Base-by-base conservation (phyloP, 2,113 vertebrate genomes). In the Ictalurus punctatus region DNA sequence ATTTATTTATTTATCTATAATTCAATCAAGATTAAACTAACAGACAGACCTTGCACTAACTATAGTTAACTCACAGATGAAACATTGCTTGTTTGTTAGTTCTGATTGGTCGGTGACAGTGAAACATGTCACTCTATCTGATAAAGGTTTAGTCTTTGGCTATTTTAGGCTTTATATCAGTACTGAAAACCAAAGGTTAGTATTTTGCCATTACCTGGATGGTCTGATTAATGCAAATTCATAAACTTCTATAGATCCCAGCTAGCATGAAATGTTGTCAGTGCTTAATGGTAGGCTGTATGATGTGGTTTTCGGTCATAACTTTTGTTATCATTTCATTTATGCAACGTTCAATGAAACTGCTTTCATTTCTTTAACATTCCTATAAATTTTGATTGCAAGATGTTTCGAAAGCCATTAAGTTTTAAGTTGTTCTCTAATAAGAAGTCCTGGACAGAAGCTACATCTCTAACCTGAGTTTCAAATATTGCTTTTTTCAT, bases 401-500 rank as follows among this genome's bases (percentile, higher is more conserved):
- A 52, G 37, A 76, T 14, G 40, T 76, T 78, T 78, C 3, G 21
- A 48, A 74, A 74, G 71, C 16, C 17, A 40, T 74, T 19, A 52
- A n/a, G 44, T 19, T 52, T 48, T 78, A 79, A 79, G 40, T 1
- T 80, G 52, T 80, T 80, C 52, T 52, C 52, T 52, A 27, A 52
- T 48, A 63, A 6, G 6, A 17, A 17, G 37, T 58, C 40, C 56
- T 84, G 40, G 27, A 71, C 37, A 86, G 58, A 52, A 9, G 27
- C n/a, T 83, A 23, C 27, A 48, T 48, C 52, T 48, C 59, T 13
- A 44, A 65, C 27, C 58, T 14, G 19, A n/a, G 63, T 87, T 69
- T 87, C 44, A 58, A 52, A 80, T 82, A 82, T 40, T 21, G 4
- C 27, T 82, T 87, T 40, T 87, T 40, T 52, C 84, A 87, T 89